Evolutionary conservation across 2,113 vertebrate genomes (phyloP).

Genomic region (Peromyscus californicus): DNA sequence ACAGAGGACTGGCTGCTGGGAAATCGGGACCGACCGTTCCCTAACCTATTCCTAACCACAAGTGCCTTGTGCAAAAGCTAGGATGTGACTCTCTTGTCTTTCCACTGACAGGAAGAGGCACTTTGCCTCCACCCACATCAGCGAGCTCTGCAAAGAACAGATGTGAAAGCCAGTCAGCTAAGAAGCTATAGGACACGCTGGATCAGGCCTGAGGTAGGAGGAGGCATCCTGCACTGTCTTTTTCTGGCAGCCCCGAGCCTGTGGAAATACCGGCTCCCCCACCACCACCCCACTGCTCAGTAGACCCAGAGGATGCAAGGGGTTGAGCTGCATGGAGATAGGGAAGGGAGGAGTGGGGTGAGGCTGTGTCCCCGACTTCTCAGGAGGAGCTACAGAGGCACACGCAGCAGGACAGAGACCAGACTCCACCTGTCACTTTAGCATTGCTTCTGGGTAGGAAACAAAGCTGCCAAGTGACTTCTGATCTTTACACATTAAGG

Average conservation of each 20-base stretch:
- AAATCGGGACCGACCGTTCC: constrained; percentile 69
- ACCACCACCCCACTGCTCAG: constrained; percentile 55
- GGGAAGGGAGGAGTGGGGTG: background rate
- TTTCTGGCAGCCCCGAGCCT: constrained; percentile 44
- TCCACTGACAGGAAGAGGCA: constrained; percentile 16
- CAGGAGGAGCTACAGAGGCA: constrained; percentile 67
- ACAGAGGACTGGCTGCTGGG: constrained; percentile 57
- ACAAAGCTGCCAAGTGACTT: constrained; percentile 4
- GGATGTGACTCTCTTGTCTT: constrained; percentile 77
- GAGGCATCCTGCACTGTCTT: constrained; percentile 58
- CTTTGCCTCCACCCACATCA: background rate
- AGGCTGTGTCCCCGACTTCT: constrained; percentile 57
- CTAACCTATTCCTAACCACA: constrained; percentile 72
- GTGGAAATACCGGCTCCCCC: background rate
- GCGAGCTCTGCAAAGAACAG: constrained; percentile 46
- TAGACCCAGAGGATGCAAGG: constrained; percentile 61
- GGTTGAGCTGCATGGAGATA: constrained; percentile 63
- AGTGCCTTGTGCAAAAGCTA: constrained; percentile 76
- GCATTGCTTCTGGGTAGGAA: constrained; percentile 55
- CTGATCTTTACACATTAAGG: constrained; percentile 64
- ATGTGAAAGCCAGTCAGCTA: constrained; percentile 54
- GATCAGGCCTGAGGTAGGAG: constrained; percentile 77
- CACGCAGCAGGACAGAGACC: constrained; percentile 60
- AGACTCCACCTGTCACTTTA: constrained; percentile 68
- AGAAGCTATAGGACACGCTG: constrained; percentile 69